These are phyloP conservation scores for Aphelinus atriplicis DNA, from an alignment of 1,140 invertebrate genomes.

Conservation along the genomic window DNA sequence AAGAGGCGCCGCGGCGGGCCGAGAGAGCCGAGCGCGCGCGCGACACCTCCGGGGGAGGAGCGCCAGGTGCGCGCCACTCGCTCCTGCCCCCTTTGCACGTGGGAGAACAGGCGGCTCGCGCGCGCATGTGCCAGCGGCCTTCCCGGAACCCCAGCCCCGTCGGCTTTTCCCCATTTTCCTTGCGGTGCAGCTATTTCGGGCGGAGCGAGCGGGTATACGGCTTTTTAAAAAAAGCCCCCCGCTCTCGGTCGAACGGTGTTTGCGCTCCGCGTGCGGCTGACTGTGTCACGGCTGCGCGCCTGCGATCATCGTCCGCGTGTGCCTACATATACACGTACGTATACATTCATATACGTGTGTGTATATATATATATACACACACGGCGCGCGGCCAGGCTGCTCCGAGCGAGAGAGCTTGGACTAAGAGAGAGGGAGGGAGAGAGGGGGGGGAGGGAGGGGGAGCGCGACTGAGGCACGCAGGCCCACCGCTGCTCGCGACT, in stretches of 20 bases:
- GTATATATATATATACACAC: neutral
- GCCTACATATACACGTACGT: neutral
- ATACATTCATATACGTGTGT: neutral
- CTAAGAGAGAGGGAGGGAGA: constrained; percentile 25
- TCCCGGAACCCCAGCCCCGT: neutral
- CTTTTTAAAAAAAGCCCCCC: constrained; percentile 8
- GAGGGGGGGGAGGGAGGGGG: constrained; percentile 47
- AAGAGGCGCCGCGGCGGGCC: no score
- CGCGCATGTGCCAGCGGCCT: neutral
- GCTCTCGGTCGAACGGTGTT: constrained; percentile 16
- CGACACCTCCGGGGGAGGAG: constrained; percentile 6
- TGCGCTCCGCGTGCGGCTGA: constrained; percentile 38
- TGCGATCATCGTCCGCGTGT: constrained; percentile 41
- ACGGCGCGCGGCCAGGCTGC: no score
- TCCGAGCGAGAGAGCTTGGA: constrained; percentile 3
- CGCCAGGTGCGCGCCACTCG: neutral
- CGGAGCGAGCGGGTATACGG: neutral
- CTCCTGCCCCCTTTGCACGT: neutral
- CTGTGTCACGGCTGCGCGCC: constrained; percentile 48
- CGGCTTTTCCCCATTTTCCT: neutral
- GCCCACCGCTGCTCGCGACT: constrained; percentile 48
- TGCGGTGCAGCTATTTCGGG: no score
- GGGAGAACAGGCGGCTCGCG: constrained; percentile 21
- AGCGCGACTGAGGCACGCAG: constrained; percentile 54
- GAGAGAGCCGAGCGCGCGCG: neutral